These are phyloP conservation scores for Stenolophus ochropezus DNA, from an alignment of 2,888 invertebrate genomes.

Conservation along the genomic window DNA sequence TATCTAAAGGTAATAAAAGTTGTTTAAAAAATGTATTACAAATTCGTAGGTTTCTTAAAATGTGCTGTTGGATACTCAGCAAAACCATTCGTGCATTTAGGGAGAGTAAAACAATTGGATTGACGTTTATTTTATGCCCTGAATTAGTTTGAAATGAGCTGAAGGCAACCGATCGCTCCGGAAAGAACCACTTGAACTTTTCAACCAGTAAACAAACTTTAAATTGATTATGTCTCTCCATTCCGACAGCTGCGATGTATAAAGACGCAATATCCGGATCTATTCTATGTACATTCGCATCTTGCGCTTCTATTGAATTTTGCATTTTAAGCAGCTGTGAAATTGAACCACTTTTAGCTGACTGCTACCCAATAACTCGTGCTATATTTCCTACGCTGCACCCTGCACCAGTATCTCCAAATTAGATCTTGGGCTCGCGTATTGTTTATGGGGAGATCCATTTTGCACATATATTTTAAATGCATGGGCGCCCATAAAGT, in stretches of 20 bases:
- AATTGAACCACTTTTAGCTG: slow-evolving; percentile 26
- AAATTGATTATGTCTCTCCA: slow-evolving; percentile 28
- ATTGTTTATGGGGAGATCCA: neutral
- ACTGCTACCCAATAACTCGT: slow-evolving; percentile 9
- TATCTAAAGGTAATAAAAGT: too few species aligned
- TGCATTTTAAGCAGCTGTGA: slow-evolving; percentile 25
- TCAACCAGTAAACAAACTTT: slow-evolving; percentile 42
- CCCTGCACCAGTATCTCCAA: neutral
- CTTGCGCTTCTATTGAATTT: slow-evolving; percentile 12
- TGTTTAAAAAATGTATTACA: too few species aligned
- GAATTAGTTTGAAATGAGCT: slow-evolving; percentile 44
- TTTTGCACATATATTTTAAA: too few species aligned
- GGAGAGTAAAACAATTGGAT: slow-evolving; percentile 63
- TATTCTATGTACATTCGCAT: slow-evolving; percentile 29
- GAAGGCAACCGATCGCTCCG: slow-evolving; percentile 9
- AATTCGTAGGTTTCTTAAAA: too few species aligned
- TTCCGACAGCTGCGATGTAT: slow-evolving; percentile 12
- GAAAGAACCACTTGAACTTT: slow-evolving; percentile 41
- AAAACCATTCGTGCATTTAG: slow-evolving; percentile 64
- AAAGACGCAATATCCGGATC: slow-evolving; percentile 25
- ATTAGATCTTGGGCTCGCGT: neutral
- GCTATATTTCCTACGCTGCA: slow-evolving; percentile 15
- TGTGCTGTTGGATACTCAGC: too few species aligned
- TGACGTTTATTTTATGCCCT: slow-evolving; percentile 63
- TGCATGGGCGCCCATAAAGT: too few species aligned